Evolutionary conservation across 2,888 invertebrate genomes (phyloP).

Genomic region (Conchocele bisecta): DNA sequence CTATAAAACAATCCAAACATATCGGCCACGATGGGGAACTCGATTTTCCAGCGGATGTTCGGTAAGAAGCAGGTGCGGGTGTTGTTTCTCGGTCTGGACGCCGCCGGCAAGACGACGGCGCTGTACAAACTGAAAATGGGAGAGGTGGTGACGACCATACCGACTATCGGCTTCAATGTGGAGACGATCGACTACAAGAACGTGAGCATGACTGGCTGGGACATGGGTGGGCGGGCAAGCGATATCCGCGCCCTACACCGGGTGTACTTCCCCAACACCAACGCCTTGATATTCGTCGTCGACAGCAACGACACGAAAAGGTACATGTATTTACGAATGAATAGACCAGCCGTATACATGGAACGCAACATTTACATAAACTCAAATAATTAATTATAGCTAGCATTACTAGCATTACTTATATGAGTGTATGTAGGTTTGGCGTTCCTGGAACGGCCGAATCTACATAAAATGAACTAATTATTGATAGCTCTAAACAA

Average conservation of each 20-base stretch:
- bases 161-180: slow-evolving; percentile 65
- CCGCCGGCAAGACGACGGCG: slow-evolving; percentile 65
- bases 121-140: slow-evolving; percentile 58
- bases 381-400: too few species aligned
- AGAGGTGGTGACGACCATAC: slow-evolving; percentile 63
- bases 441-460: too few species aligned
- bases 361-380: too few species aligned
- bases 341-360: too few species aligned
- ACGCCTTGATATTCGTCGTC: slow-evolving; percentile 62
- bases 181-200: slow-evolving; percentile 56
- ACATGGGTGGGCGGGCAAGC: slow-evolving; percentile 60
- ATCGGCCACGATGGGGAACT: too few species aligned
- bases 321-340: too few species aligned
- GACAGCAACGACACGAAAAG: slow-evolving; percentile 64
- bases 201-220: slow-evolving; percentile 49
- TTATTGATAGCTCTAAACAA: too few species aligned
- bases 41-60: too few species aligned
- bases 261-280: slow-evolving; percentile 53
- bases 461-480: too few species aligned
- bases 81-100: slow-evolving; percentile 58
- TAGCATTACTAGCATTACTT: too few species aligned
- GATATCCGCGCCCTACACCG: slow-evolving; percentile 54
- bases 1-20: too few species aligned
- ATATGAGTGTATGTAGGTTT: too few species aligned
- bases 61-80: slow-evolving; percentile 16